Evolutionary conservation across 2,888 invertebrate genomes (phyloP).

Genomic region (Lucinisca nassula): DNA sequence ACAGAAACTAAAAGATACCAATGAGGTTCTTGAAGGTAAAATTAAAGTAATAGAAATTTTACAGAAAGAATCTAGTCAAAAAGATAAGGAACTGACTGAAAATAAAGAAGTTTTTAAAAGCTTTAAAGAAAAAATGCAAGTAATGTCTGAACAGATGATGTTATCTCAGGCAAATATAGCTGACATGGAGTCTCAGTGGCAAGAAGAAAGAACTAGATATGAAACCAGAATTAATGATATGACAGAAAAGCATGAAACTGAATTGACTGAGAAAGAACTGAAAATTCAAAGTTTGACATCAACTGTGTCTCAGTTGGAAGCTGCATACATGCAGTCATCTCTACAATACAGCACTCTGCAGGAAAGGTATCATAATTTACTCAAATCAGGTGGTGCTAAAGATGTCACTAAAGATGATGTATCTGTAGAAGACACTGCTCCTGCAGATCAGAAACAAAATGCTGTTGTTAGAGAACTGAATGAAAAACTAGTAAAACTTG

Average conservation of each 20-base stretch:
- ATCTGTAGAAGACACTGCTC: background rate
- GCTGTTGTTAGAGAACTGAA: background rate
- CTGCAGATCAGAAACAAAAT: constrained; percentile 89
- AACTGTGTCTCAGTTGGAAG: constrained; percentile 79
- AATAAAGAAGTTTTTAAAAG: constrained; percentile 90
- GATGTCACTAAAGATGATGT: constrained; percentile 11
- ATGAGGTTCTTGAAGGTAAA: constrained; percentile 84
- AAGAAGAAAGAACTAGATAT: constrained; percentile 90
- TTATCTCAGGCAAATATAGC: constrained; percentile 94
- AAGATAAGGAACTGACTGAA: constrained; percentile 80
- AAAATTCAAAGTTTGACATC: constrained; percentile 85
- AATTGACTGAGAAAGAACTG: constrained; percentile 88
- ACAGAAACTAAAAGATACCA: constrained; percentile 84
- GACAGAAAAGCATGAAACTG: constrained; percentile 82
- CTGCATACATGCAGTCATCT: constrained; percentile 82
- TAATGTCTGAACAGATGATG: constrained; percentile 94
- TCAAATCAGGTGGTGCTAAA: constrained; percentile 68
- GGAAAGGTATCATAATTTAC: constrained; percentile 82
- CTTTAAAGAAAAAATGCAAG: constrained; percentile 92
- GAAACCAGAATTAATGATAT: constrained; percentile 89
- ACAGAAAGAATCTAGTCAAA: constrained; percentile 80
- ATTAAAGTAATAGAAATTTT: constrained; percentile 84
- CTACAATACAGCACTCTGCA: constrained; percentile 82
- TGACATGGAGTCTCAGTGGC: constrained; percentile 92
- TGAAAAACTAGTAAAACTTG: constrained; percentile 49